Evolutionary conservation across 1,140 invertebrate genomes (phyloP), one percentile per base, ranked within the genome.

Genomic region (Drosophila willistoni): DNA sequence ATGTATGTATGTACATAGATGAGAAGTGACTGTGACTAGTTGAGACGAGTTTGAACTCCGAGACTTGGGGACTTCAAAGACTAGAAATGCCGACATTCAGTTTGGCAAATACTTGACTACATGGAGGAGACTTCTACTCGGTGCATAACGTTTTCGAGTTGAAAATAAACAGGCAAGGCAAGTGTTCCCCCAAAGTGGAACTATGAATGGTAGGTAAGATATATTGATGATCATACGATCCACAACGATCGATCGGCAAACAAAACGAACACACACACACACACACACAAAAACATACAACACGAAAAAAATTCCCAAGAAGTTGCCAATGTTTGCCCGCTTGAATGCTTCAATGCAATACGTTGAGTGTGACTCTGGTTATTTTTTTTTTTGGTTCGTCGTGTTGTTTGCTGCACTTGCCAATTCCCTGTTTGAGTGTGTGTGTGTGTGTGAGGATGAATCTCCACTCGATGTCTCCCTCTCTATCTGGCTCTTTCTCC

Each of bases 251-350:
- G 73, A 69, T 59, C 36, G 73, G 54, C 75, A 81, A 79, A 74
- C 70, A 62, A 65, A 36, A 14, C 33, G 14, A 59, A 25, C 25
- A 25, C 25, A 25, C 25, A 25, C 6, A 29, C 29, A 29, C 5
- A 29, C 25, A 29, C 25, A 29, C 6, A 29, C 4, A 29, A 29
- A 29, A 29, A 29, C 29, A 29, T 29, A 29, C 64, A 59, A 57
- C 60, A 71, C 55, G 33, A 75, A 71, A 72, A 75, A 78, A 79
- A 87, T 86, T 86, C 83, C 79, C 79, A 87, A 86, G 83, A 87
- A 87, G 84, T 89, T 89, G 84, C 89, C 84, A 75, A 79, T 89
- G 84, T 90, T 90, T 89, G 84, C 67, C 67, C 68, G 80, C 77
- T 70, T 81, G 85, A 89, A 89, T 54, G 84, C 85, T 84, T 81